Conservation (phyloP, 2,888 invertebrate species). For the Ophion ventricosus region DNA sequence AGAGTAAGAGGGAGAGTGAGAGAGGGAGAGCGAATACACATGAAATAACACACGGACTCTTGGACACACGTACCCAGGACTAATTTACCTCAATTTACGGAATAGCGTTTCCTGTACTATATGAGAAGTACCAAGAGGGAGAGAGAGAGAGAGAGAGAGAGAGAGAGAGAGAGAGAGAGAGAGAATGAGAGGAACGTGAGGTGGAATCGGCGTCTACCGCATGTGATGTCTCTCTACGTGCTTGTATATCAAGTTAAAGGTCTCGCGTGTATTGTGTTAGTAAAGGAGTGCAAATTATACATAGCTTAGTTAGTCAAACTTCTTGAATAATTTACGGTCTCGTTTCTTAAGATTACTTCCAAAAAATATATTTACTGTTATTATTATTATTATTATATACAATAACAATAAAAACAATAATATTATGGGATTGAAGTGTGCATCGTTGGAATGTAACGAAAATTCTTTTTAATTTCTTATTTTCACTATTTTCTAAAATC, state of each 20-base stretch:
- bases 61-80: constrained; percentile 62
- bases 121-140: constrained; percentile 19
- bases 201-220: constrained; percentile 34
- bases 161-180: background rate
- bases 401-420: too few relatives aligned
- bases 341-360: background rate
- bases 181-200: constrained; percentile 30
- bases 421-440: too few relatives aligned
- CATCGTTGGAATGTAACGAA: too few relatives aligned
- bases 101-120: constrained; percentile 79
- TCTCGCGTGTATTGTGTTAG: constrained; percentile 8
- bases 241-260: constrained; percentile 23
- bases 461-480: too few relatives aligned
- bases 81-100: constrained; percentile 81
- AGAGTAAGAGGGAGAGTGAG: background rate
- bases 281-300: background rate
- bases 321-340: background rate
- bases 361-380: background rate
- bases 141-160: background rate
- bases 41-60: background rate
- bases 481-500: too few relatives aligned
- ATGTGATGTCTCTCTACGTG: constrained; percentile 9
- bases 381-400: too few relatives aligned
- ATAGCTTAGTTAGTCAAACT: background rate
- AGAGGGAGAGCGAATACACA: background rate